Evolutionary conservation across 2,888 invertebrate genomes (phyloP).

Genomic region (Scelioninae gen. 1): DNA sequence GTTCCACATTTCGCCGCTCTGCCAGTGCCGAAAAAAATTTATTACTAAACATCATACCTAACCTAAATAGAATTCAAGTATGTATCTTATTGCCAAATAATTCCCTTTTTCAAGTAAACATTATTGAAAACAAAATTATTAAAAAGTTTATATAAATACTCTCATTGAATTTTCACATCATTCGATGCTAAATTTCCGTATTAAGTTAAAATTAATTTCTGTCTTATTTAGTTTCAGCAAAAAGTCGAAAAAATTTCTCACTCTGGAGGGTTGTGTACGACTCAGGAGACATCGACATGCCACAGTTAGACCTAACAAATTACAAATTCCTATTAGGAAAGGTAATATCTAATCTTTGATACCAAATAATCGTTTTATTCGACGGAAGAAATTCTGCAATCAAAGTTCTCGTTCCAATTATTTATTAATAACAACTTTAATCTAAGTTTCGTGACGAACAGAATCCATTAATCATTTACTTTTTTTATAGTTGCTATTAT

Average conservation of each 20-base stretch:
- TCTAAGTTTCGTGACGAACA: not conserved
- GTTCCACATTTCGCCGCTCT: too few species aligned
- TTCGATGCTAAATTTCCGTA: too few species aligned
- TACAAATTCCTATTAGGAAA: conserved; percentile 74
- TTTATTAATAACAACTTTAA: conserved; percentile 16
- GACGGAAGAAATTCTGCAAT: conserved; percentile 1
- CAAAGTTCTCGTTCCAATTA: conserved; percentile 16
- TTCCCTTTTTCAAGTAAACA: too few species aligned
- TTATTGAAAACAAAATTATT: too few species aligned
- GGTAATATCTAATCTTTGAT: conserved; percentile 71
- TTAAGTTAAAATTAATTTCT: too few species aligned
- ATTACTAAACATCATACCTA: too few species aligned
- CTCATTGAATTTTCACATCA: too few species aligned
- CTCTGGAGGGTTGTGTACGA: conserved; percentile 79
- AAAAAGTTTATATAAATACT: too few species aligned
- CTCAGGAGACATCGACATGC: conserved; percentile 78
- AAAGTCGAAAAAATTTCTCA: conserved; percentile 72
- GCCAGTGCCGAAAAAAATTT: too few species aligned
- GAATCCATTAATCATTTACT: conserved; percentile 7
- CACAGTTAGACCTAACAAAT: conserved; percentile 74
- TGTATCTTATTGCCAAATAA: too few species aligned
- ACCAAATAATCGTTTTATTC: not conserved
- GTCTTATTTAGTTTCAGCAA: conserved; percentile 72
- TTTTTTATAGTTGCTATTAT: conserved; percentile 14
- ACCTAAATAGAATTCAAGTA: too few species aligned